A percentile compares a stretch with the other conserved stretches of the same genome.
phyloP scores from a whole-genome alignment of 2,797 vertebrate species.

The Decapterus maruadsi region DNA sequence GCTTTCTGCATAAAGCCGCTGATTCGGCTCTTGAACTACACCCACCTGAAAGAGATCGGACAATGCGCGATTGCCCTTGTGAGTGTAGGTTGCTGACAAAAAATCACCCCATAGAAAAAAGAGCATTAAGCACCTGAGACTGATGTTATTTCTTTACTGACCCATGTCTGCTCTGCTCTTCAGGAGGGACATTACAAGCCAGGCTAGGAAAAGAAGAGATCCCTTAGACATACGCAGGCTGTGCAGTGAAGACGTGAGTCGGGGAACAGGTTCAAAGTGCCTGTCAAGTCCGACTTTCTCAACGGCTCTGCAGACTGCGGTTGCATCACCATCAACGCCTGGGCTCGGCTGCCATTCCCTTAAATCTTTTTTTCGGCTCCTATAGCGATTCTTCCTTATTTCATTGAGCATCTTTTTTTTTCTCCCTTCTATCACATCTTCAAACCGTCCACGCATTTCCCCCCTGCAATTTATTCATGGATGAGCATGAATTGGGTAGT shows the following conservation, averaged over 20 bases:
- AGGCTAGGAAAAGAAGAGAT: background rate
- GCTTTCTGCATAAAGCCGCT: background rate
- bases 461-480: background rate
- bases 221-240: background rate
- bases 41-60: slow-evolving; percentile 16
- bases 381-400: background rate
- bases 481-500: background rate
- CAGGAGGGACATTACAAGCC: slow-evolving; percentile 9
- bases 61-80: slow-evolving; percentile 19
- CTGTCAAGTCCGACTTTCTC: slow-evolving; percentile 25
- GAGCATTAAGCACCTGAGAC: slow-evolving; percentile 19
- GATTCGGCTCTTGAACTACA: slow-evolving; percentile 21
- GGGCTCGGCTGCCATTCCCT: background rate
- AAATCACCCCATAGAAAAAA: slow-evolving; percentile 3
- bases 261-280: slow-evolving; percentile 35
- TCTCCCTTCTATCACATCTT: background rate
- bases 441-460: background rate
- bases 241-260: slow-evolving; percentile 17
- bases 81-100: slow-evolving; percentile 21
- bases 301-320: slow-evolving; percentile 19
- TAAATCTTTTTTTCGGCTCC: slow-evolving; percentile 16
- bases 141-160: slow-evolving; percentile 20
- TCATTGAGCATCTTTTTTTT: background rate
- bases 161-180: slow-evolving; percentile 14
- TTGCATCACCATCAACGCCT: background rate